A percentile compares a stretch with the other conserved stretches of the same genome.
These are phyloP conservation scores for Stichopus chloronotus DNA, from an alignment of 35 echinoderm and acorn worm species.

Conservation along the genomic window DNA sequence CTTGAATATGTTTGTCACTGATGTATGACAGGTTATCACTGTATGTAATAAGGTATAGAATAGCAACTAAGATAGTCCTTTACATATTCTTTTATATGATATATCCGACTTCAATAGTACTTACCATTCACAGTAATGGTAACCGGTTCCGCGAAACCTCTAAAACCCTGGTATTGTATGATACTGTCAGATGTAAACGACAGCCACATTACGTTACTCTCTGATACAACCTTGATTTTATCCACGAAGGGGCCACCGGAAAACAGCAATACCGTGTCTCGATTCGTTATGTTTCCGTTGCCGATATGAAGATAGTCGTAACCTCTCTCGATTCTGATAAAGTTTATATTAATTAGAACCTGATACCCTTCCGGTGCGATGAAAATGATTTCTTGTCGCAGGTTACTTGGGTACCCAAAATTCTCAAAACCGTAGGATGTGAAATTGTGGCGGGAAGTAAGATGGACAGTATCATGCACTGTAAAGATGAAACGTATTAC, in stretches of 20 bases:
- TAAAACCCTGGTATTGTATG: background rate
- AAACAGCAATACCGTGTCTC: background rate
- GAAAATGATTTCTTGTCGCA: conserved; percentile 8
- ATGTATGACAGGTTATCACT: too few species aligned
- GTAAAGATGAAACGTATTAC: background rate
- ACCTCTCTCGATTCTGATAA: background rate
- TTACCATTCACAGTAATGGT: background rate
- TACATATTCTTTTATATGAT: too few species aligned
- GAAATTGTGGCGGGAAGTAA: background rate
- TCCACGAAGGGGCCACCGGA: conserved; percentile 9
- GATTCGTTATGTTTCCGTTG: conserved; percentile 8
- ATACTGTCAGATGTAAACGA: background rate
- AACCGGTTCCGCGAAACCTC: conserved; percentile 15
- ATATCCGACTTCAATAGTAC: background rate
- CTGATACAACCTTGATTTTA: conserved; percentile 4
- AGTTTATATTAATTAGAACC: background rate
- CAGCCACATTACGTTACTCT: background rate
- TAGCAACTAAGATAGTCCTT: too few species aligned
- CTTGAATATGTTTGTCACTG: too few species aligned
- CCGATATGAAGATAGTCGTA: background rate
- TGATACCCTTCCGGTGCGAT: background rate
- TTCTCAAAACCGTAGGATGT: background rate
- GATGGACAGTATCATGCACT: background rate
- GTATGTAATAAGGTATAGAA: too few species aligned
- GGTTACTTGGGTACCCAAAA: background rate